A percentile compares a stretch with the other conserved stretches of the same genome.
These are phyloP conservation scores for Tetrapedia diversipes DNA, from an alignment of 2,888 invertebrate genomes.

Conservation along the genomic window DNA sequence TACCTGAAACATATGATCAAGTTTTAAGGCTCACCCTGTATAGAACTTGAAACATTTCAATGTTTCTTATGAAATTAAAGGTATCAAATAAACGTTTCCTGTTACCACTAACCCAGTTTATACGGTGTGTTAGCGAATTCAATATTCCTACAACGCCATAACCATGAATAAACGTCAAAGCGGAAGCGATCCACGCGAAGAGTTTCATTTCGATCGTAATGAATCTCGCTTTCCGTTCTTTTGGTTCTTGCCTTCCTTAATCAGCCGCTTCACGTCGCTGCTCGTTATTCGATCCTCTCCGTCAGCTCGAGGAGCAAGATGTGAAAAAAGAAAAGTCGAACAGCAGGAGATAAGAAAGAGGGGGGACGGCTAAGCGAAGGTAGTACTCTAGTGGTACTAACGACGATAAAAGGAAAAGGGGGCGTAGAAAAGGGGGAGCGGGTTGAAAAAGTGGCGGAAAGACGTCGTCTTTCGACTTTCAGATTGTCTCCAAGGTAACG, in stretches of 20 bases:
- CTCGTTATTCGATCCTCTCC: not conserved
- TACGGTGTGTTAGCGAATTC: too few species aligned
- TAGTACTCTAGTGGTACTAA: not conserved
- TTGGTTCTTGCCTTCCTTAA: too few species aligned
- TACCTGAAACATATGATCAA: too few species aligned
- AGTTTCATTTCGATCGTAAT: conserved; percentile 10
- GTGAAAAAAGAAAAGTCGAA: not conserved
- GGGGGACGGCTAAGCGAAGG: not conserved
- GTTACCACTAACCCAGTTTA: too few species aligned
- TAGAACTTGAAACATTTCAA: too few species aligned
- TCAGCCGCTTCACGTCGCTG: not conserved
- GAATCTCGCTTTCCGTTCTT: not conserved
- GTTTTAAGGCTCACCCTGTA: too few species aligned
- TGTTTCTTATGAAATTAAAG: too few species aligned
- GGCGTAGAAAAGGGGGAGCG: not conserved
- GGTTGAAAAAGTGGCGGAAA: not conserved
- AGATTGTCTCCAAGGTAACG: conserved; percentile 46
- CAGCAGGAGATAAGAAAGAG: not conserved
- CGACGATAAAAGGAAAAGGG: not conserved
- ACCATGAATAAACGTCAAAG: too few species aligned
- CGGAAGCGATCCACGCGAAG: not conserved
- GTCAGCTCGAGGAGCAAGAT: not conserved
- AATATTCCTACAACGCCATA: too few species aligned
- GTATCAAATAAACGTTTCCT: too few species aligned
- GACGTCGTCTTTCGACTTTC: not conserved